Base-by-base conservation (phyloP, 2,113 vertebrate genomes). In the Pedetes capensis region DNA sequence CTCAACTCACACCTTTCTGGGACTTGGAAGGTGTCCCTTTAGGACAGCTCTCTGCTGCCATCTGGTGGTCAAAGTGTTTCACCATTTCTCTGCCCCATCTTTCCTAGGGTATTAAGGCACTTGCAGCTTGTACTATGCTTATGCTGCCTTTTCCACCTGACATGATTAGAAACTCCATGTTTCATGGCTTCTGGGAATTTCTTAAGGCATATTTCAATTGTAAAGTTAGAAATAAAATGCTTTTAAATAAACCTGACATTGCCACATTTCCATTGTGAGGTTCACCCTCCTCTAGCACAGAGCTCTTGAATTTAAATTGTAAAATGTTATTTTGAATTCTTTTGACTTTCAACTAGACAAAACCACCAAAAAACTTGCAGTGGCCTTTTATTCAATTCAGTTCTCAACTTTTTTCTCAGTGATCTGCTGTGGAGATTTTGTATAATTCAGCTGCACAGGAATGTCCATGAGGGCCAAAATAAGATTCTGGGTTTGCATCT, bases 11-110 rank as follows among this genome's bases (percentile, higher is more conserved):
- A 20, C 10, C 0, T 39, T 55, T 68, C 51, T 4, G 18, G 59
- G 3, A 44, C n/a, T 29, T 5, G 18, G 9, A 18, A 44, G 14
- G 13, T 0, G 4, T 12, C 20, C 47, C 59, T 74, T 61, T 18
- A 2, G 1, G 32, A 17, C 16, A 66, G 66, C 29, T 53, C 86
- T 85, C 94, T 95, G 85, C 93, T 92, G 84, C 71, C 85, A 57
- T 49, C 96, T 90, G 53, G 51, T 63, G 95, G 75, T 32, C 34
- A 49, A 0, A 20, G 2, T 5, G 3, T 64, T 16, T 53, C 64
- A 23, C 49, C 13, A 25, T 37, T 25, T 49, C 37, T 83, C 69
- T 42, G 25, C 71, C 1, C 5, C 0, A 8, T 27, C 53, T 75
- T 13, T 47, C 14, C 71, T 34, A 53, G 37, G 42, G 9, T 1